Conservation (phyloP, 2,888 invertebrate genomes). For the Aspidapion aeneum region DNA sequence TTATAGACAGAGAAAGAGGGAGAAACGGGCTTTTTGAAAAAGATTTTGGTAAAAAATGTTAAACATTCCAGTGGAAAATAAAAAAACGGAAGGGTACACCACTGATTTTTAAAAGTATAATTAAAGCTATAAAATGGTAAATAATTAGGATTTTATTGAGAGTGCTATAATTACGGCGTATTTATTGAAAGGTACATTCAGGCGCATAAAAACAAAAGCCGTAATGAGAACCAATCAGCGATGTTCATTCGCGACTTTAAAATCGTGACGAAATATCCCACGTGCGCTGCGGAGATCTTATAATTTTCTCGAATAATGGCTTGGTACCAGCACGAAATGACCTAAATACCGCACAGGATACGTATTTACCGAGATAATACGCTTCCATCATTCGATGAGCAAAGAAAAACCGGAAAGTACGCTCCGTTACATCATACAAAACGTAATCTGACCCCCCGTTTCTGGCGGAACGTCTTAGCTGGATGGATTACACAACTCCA, state of each 20-base stretch:
- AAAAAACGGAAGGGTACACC: too few relatives aligned
- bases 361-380: background rate
- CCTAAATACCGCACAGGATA: background rate
- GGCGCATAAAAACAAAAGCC: background rate
- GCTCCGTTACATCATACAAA: too few relatives aligned
- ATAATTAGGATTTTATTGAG: background rate
- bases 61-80: too few relatives aligned
- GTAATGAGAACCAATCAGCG: background rate
- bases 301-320: background rate
- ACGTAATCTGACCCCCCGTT: too few relatives aligned
- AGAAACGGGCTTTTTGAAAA: too few relatives aligned
- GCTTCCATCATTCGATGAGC: background rate
- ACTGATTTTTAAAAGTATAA: conserved; percentile 6
- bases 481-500: too few relatives aligned
- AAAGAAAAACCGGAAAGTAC: background rate
- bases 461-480: too few relatives aligned
- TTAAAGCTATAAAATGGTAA: conserved; percentile 14
- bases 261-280: background rate
- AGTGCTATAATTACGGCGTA: background rate
- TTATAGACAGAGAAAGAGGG: too few relatives aligned
- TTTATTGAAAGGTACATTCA: background rate
- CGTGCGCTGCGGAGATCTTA: background rate
- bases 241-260: background rate
- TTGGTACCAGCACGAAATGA: background rate
- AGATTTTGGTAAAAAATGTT: too few relatives aligned